These are phyloP conservation scores for Sphenopsis melanotis DNA, from an alignment of 2,797 vertebrate species.

Conservation along the genomic window DNA sequence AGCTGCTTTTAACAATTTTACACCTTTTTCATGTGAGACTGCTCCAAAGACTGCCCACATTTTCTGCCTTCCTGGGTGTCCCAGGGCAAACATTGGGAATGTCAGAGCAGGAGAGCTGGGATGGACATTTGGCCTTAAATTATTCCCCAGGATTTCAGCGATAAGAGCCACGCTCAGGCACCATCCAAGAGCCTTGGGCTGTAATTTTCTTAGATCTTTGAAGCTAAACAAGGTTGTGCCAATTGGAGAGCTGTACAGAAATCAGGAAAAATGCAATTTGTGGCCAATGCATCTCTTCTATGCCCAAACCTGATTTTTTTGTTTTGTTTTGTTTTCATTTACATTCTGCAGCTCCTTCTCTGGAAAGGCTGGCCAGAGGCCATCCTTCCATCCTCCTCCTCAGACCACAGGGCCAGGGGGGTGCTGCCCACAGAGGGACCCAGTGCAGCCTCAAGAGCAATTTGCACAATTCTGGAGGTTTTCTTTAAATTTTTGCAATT, in stretches of 20 bases:
- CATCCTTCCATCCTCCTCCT: not conserved
- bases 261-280: not conserved
- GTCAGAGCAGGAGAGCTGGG: not conserved
- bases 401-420: accelerated
- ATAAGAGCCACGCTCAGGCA: not conserved
- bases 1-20: not conserved
- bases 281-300: not conserved
- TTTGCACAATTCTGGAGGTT: not conserved
- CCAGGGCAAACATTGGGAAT: not conserved
- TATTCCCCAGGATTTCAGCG: not conserved
- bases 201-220: not conserved
- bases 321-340: not conserved
- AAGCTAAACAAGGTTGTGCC: not conserved
- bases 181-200: not conserved
- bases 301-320: not conserved
- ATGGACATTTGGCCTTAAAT: not conserved
- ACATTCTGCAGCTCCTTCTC: not conserved
- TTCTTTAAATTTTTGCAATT: not conserved
- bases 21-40: not conserved
- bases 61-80: not conserved
- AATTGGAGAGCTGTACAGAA: not conserved
- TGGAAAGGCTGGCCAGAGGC: not conserved
- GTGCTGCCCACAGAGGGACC: not conserved
- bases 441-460: not conserved
- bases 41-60: not conserved